These are phyloP conservation scores for Corythaeola cristata DNA, from an alignment of 2,113 vertebrate species.

Conservation along the genomic window DNA sequence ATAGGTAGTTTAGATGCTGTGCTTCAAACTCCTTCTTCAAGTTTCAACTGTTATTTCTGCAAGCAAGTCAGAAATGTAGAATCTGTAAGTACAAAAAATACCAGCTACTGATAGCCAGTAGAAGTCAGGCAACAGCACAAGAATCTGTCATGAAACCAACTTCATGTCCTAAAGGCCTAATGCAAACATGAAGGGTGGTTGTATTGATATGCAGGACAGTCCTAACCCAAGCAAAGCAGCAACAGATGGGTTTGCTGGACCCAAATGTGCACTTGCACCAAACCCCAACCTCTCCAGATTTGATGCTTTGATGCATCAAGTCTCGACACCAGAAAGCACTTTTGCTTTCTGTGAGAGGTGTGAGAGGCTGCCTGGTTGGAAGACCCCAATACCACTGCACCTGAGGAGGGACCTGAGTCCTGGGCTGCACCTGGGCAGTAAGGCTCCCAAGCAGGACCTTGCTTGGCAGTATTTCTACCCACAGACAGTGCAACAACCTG, in stretches of 20 bases:
- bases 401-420: neutral
- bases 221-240: neutral
- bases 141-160: neutral
- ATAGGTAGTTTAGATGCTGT: neutral
- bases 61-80: neutral
- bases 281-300: neutral
- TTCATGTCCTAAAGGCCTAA: neutral
- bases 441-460: neutral
- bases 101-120: neutral
- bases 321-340: neutral
- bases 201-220: neutral
- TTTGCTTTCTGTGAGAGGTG: too few species aligned
- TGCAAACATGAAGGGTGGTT: neutral
- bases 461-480: fast-evolving
- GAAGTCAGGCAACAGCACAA: neutral
- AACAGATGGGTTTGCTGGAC: neutral
- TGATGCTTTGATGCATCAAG: neutral
- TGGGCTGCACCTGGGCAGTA: neutral
- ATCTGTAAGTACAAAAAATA: neutral
- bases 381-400: neutral
- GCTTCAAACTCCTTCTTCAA: neutral
- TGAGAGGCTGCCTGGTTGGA: neutral
- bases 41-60: neutral
- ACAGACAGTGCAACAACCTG: neutral
- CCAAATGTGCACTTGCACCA: neutral